These are phyloP conservation scores for Perccottus glenii DNA, from an alignment of 2,113 vertebrate genomes.

Conservation along the genomic window DNA sequence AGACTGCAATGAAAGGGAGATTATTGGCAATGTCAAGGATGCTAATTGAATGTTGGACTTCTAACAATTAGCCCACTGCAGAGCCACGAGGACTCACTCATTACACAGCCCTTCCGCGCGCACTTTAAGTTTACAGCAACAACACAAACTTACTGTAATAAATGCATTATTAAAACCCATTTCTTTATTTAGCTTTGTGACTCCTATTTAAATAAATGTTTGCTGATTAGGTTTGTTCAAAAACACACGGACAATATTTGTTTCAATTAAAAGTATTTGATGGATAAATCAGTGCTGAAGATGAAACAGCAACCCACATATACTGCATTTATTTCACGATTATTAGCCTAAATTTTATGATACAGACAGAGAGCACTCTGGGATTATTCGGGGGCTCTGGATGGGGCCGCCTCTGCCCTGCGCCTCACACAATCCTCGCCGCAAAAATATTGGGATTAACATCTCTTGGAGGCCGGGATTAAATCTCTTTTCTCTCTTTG, in stretches of 20 bases:
- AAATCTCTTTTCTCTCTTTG: conserved; percentile 71
- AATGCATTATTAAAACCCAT: too few relatives aligned
- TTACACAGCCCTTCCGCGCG: conserved; percentile 66
- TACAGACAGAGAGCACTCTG: conserved; percentile 18
- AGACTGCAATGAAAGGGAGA: conserved; percentile 79
- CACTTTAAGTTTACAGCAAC: conserved; percentile 46
- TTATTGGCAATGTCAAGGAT: conserved; percentile 84
- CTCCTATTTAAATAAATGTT: too few relatives aligned
- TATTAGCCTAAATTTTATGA: neutral
- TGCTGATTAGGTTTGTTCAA: too few relatives aligned
- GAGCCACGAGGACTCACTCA: conserved; percentile 72
- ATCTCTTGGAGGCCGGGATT: conserved; percentile 79
- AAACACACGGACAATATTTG: too few relatives aligned
- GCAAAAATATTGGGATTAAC: conserved; percentile 80
- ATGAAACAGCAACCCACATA: neutral
- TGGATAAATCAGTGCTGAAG: conserved; percentile 8
- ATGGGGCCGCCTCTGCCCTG: conserved; percentile 59
- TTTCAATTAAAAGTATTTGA: neutral
- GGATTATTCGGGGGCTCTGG: conserved; percentile 60
- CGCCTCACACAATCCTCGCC: conserved; percentile 69
- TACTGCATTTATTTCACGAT: neutral
- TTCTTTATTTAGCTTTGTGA: too few relatives aligned
- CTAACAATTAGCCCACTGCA: conserved; percentile 77
- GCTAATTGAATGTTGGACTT: conserved; percentile 84
- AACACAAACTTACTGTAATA: neutral